Evolutionary conservation across 2,797 vertebrate genomes (phyloP), one percentile per base, ranked within the genome.

Genomic region (Thalassophryne amazonica): DNA sequence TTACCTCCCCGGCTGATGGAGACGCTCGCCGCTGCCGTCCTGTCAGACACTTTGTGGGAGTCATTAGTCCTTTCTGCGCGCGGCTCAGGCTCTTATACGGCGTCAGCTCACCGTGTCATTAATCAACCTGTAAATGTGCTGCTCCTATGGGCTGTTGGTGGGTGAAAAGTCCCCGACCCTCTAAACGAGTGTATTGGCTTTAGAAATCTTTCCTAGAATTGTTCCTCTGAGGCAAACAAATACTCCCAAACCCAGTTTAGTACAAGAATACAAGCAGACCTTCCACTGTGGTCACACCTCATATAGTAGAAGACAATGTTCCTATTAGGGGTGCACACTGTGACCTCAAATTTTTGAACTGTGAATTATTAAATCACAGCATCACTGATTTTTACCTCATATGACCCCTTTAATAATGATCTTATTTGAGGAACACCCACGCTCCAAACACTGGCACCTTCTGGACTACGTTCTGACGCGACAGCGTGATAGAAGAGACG

Each of bases 1-100:
- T 82, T 78, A 77, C 54, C 62, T 71, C 46, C 14, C 18, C 12
- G 16, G 61, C 60, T 84, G 80, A 86, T 79, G 45, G 62, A 78
- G 69, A 61, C 31, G 22, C 52, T 51, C 11, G 9, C 24, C 10
- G 39, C 36, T 15, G 31, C 60, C 53, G 47, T 58, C 39, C 46
- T 57, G 51, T 1, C 7, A 51, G 59, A 38, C 15, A 14, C 38
- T 59, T 51, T 53, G 59, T 33, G 14, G 60, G 59, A 78, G 51
- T 80, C 78, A 82, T 82, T 81, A 82, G 48, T 72, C 68, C 37
- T 48, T 58, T 48, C 32, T 27, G 43, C 45, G 52, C 14, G 30
- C 20, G 1, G 47, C 54, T 58, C 50, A 7, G 33, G 18, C 36
- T 61, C 37, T 32, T 15, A 3, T 15, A 3, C n/a, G 47, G 31